These are phyloP conservation scores for Eilema sororculum DNA, from an alignment of 2,888 invertebrate genomes.

Conservation along the genomic window DNA sequence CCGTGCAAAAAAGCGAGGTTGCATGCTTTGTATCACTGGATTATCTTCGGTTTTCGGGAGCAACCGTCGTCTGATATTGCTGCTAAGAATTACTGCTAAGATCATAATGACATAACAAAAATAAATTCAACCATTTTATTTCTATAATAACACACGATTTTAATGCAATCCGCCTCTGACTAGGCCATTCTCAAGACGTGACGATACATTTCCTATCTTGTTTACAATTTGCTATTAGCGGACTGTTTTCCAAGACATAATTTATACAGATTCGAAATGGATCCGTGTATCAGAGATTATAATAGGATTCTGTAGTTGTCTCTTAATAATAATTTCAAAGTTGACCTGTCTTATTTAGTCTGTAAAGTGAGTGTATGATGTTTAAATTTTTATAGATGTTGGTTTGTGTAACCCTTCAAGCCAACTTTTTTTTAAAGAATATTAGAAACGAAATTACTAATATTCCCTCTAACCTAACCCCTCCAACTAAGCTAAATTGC, in stretches of 20 bases:
- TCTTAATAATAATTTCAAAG: background rate
- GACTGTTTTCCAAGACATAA: background rate
- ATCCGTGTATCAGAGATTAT: background rate
- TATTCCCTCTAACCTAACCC: too few species aligned
- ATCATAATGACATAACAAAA: background rate
- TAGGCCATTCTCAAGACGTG: background rate
- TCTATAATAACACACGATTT: background rate
- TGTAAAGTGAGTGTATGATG: background rate
- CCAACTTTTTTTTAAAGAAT: too few species aligned
- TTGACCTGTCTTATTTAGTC: constrained; percentile 20
- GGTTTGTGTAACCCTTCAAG: too few species aligned
- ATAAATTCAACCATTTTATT: background rate
- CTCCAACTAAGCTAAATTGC: too few species aligned
- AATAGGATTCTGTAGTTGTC: background rate
- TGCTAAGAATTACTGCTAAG: too few species aligned
- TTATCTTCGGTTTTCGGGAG: background rate
- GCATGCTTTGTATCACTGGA: too few species aligned
- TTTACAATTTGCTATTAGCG: background rate
- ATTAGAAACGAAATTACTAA: too few species aligned
- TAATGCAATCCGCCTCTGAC: constrained; percentile 5
- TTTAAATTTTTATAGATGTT: too few species aligned
- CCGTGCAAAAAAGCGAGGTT: too few species aligned
- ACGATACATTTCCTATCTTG: background rate
- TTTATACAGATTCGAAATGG: background rate
- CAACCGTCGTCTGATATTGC: too few species aligned